phyloP scores from a whole-genome alignment of 1,140 invertebrate genomes.

The Heliothis subflexa region DNA sequence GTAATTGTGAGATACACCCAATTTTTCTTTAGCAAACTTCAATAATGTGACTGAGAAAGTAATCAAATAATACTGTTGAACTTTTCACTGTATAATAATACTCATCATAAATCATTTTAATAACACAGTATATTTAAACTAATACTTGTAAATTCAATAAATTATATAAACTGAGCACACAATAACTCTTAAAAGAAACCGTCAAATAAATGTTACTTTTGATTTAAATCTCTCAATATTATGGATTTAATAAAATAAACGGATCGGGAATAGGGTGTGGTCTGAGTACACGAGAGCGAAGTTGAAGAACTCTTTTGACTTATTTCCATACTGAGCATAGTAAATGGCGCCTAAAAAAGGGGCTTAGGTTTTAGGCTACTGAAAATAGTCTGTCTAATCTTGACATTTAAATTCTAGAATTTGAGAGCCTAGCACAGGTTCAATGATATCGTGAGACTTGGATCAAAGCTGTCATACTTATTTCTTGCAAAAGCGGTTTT shows the following conservation, averaged over 20 bases:
- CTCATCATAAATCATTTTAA: constrained; percentile 1
- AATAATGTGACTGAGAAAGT: not conserved
- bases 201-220: constrained; percentile 22
- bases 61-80: not conserved
- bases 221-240: not conserved
- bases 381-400: too few species aligned
- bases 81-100: constrained; percentile 5
- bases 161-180: not conserved
- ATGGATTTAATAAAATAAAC: constrained; percentile 19
- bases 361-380: too few species aligned
- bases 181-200: too few species aligned
- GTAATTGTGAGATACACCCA: not conserved
- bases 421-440: too few species aligned
- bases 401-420: too few species aligned
- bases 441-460: too few species aligned
- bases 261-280: not conserved
- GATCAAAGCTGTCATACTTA: too few species aligned
- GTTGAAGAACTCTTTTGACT: not conserved
- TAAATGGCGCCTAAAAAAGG: too few species aligned
- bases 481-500: too few species aligned
- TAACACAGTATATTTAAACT: not conserved
- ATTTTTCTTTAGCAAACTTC: not conserved
- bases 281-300: not conserved
- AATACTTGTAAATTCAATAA: constrained; percentile 2
- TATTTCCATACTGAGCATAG: not conserved